Conservation (phyloP, 92 coral and sea anemone species). For the Hydrozoanthus gracilis region DNA sequence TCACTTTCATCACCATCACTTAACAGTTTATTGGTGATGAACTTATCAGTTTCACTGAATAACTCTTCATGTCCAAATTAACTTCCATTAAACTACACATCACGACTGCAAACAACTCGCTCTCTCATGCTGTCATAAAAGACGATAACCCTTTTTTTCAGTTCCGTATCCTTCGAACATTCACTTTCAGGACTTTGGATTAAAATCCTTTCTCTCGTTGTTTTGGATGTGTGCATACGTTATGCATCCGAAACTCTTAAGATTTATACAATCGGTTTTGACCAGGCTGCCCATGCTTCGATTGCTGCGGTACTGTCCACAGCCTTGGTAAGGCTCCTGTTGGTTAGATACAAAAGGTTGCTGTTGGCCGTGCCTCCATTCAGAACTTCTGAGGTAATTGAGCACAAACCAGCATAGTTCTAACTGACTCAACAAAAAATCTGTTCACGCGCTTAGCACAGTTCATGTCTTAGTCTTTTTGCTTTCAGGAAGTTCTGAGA, state of each 20-base stretch:
- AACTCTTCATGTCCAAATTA: slow-evolving; percentile 54
- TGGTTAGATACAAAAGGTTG: slow-evolving; percentile 46
- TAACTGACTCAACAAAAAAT: slow-evolving; percentile 68
- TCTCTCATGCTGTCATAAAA: slow-evolving; percentile 57
- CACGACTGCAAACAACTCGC: slow-evolving; percentile 55
- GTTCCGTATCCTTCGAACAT: slow-evolving; percentile 67
- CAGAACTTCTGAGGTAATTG: slow-evolving; percentile 68
- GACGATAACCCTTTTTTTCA: slow-evolving; percentile 55
- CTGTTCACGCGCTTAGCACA: slow-evolving; percentile 64
- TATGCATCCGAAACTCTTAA: slow-evolving; percentile 62
- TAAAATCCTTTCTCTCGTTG: slow-evolving; percentile 70
- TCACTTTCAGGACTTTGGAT: slow-evolving; percentile 62
- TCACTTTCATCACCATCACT: slow-evolving; percentile 4
- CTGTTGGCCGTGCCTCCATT: slow-evolving; percentile 68
- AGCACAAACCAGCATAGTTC: slow-evolving; percentile 60
- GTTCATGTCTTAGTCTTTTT: slow-evolving; percentile 60
- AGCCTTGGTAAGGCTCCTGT: slow-evolving; percentile 57
- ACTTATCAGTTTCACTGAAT: slow-evolving; percentile 43
- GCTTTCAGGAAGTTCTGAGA: slow-evolving; percentile 61
- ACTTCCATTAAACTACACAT: slow-evolving; percentile 59
- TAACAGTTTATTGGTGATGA: slow-evolving; percentile 46
- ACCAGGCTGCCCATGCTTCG: slow-evolving; percentile 70
- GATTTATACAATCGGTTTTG: slow-evolving; percentile 54
- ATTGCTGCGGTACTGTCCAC: slow-evolving; percentile 32
- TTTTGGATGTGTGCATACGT: slow-evolving; percentile 75